Evolutionary conservation across 2,113 vertebrate genomes (phyloP), one percentile per base, ranked within the genome.

Genomic region (Oreochromis spilurus): DNA sequence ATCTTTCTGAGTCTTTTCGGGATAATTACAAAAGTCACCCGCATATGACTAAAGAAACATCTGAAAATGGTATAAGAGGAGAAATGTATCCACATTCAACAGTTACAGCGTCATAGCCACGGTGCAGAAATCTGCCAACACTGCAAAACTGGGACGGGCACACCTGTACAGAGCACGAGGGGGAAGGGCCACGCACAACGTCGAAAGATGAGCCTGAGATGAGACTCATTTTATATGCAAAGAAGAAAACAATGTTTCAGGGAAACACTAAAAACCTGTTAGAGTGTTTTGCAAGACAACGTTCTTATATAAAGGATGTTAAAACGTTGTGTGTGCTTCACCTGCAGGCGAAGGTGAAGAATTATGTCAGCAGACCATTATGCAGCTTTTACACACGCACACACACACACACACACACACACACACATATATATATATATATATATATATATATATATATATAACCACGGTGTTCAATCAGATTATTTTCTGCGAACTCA

Each of bases 101-200:
- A 88, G 87, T 81, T 77, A 77, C 9, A 77, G 6, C 45, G 45
- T 52, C 45, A 43, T 43, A 21, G 17, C 19, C 36, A 45, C 29
- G 6, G 24, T 81, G 38, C 55, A 87, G 31, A 81, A 87, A 88
- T 81, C 16, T 90, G 84, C 82, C 4, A 57, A 87, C 57, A 36
- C 60, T 80, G 89, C 89, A 88, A 79, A 94, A 83, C 60, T 43
- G 17, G 40, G 26, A 29, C 72, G 79, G 31, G 24, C 65, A 84
- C 89, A 89, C 85, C 70, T 86, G 53, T 55, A 79, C 79, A 77
- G 19, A 81, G 62, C 62, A 48, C 60, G 62, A 17, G 67, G n/a
- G 54, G 21, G 81, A 31, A 24, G 6, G 24, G 9, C 12, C 43
- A 55, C 40, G 43, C 50, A 65, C 53, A 2, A 45, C 31, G 58